Conservation (phyloP, 2,797 vertebrate species). For the Crypturellus tataupa region DNA sequence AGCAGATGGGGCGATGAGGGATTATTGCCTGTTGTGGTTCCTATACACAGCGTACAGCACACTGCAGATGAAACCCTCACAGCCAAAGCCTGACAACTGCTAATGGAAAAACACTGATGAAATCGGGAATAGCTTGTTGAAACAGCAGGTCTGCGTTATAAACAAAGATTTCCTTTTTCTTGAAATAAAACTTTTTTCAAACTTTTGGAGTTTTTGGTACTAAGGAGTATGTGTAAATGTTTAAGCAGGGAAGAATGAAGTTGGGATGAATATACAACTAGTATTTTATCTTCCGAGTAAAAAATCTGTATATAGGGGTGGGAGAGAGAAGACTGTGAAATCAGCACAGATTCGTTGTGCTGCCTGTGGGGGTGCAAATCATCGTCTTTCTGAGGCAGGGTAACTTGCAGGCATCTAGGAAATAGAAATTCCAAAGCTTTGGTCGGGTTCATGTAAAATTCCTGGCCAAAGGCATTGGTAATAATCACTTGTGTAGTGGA, state of each 20-base stretch:
- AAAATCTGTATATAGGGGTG: neutral
- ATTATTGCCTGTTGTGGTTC: conserved; percentile 16
- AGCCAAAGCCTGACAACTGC: conserved; percentile 11
- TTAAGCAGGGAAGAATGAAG: neutral
- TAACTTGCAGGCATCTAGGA: neutral
- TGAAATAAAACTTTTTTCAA: neutral
- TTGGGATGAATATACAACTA: neutral
- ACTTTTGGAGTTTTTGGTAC: neutral
- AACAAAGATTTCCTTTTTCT: neutral
- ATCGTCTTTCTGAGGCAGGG: neutral
- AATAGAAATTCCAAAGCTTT: neutral
- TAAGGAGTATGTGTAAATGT: neutral
- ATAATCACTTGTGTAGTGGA: neutral
- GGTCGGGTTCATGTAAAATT: neutral
- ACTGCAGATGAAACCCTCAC: neutral
- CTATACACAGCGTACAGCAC: neutral
- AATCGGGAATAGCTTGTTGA: neutral
- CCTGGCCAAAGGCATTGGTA: neutral
- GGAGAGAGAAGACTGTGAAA: neutral
- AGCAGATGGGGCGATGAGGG: conserved; percentile 57
- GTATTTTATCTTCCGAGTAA: neutral
- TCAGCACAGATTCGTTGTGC: too few relatives aligned
- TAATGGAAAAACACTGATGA: conserved; percentile 32
- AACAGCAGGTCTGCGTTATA: neutral
- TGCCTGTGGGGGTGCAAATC: neutral